These are phyloP conservation scores for Neoniphon sammara DNA, from an alignment of 2,797 vertebrate genomes.

Conservation along the genomic window DNA sequence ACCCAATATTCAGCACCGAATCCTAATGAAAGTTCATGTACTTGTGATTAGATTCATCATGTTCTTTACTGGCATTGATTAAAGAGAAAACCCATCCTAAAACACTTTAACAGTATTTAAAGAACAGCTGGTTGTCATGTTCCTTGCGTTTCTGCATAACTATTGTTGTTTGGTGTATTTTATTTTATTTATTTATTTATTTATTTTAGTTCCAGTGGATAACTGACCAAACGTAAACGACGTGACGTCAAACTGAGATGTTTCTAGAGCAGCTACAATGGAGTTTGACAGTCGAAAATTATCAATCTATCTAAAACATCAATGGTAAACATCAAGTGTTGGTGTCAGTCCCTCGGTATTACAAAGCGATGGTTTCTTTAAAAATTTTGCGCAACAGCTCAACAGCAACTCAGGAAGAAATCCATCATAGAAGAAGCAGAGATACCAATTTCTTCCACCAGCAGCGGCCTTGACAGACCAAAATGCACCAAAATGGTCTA, in stretches of 20 bases:
- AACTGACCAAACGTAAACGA: not conserved
- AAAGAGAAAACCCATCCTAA: not conserved
- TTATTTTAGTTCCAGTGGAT: not conserved
- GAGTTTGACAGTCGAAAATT: not conserved
- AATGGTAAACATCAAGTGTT: not conserved
- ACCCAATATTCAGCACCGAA: constrained; percentile 14
- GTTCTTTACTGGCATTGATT: not conserved
- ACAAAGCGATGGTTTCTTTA: not conserved
- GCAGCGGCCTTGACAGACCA: not conserved
- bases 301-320: not conserved
- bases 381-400: not conserved
- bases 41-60: constrained; percentile 17
- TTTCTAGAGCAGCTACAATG: not conserved
- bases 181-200: too few relatives aligned
- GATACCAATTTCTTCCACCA: not conserved
- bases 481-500: too few relatives aligned
- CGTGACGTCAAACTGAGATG: not conserved
- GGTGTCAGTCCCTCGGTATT: not conserved
- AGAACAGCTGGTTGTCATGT: not conserved
- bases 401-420: not conserved
- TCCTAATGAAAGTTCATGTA: constrained; percentile 15
- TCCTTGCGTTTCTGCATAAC: not conserved
- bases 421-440: not conserved
- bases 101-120: too few relatives aligned
- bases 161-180: constrained; percentile 10